Evolutionary conservation across 1,140 invertebrate genomes (phyloP).

Genomic region (Eubasilissa regina): DNA sequence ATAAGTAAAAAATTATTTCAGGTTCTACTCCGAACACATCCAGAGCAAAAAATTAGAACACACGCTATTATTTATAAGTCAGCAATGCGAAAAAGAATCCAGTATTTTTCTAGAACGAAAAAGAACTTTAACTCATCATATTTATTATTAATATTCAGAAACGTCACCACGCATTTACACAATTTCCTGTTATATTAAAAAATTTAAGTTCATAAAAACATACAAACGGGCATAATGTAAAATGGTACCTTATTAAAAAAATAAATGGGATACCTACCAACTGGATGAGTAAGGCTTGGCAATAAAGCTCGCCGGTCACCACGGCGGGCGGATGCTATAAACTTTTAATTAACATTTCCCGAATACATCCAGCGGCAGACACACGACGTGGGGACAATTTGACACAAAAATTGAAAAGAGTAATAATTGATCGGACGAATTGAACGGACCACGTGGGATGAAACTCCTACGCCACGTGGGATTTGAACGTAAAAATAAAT

Average conservation of each 20-base stretch:
- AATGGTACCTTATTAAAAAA: no score
- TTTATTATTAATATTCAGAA: no score
- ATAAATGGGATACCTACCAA: not conserved
- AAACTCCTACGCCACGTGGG: conserved; percentile 13
- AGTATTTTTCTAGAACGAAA: no score
- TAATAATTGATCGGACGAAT: conserved; percentile 7
- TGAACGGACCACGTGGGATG: conserved; percentile 23
- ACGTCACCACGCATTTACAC: no score
- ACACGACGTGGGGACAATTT: conserved; percentile 26
- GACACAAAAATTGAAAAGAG: conserved; percentile 37
- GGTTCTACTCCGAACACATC: not conserved
- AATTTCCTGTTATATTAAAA: no score
- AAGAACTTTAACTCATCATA: no score
- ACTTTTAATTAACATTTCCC: conserved; percentile 10
- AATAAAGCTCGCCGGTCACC: no score
- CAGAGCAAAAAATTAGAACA: conserved; percentile 15
- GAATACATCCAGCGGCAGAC: conserved; percentile 22
- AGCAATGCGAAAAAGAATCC: no score
- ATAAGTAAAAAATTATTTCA: not conserved
- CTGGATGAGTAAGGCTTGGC: no score
- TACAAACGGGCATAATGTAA: no score
- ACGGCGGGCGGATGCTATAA: not conserved
- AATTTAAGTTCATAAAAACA: no score
- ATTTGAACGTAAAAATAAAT: conserved; percentile 56
- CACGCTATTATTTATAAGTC: conserved; percentile 13